A percentile compares a stretch with the other conserved stretches of the same genome.
Evolutionary conservation across 2,113 vertebrate genomes (phyloP).

Genomic region (Sapayoa aenigma): DNA sequence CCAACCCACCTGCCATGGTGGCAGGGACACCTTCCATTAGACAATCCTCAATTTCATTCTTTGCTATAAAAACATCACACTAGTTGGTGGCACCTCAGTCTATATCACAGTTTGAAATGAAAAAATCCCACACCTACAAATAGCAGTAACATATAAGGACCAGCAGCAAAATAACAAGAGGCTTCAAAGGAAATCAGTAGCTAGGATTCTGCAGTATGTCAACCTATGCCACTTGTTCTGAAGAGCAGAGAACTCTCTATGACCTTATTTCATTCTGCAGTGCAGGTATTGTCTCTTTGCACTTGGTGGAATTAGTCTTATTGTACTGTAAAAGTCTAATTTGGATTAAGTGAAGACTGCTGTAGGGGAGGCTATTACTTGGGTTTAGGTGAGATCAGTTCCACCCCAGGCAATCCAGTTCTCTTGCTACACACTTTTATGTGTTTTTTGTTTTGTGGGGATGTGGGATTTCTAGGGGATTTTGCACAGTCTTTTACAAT

Average conservation of each 20-base stretch:
- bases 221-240: background rate
- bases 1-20: background rate
- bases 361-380: background rate
- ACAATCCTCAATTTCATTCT: background rate
- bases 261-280: background rate
- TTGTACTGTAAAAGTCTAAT: background rate
- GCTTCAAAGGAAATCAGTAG: background rate
- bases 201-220: background rate
- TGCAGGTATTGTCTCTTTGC: background rate
- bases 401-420: background rate
- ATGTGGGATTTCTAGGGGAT: background rate
- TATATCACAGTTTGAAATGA: background rate
- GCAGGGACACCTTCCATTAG: background rate
- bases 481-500: slow-evolving; percentile 3
- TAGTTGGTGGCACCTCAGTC: background rate
- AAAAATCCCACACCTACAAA: background rate
- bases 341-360: background rate
- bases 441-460: background rate
- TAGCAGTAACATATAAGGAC: background rate
- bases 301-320: background rate
- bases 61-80: background rate
- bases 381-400: background rate
- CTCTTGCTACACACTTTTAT: background rate
- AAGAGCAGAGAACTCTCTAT: background rate
- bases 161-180: background rate